Evolutionary conservation across 2,113 vertebrate species (phyloP).

Genomic region (Lepisosteus osseus): DNA sequence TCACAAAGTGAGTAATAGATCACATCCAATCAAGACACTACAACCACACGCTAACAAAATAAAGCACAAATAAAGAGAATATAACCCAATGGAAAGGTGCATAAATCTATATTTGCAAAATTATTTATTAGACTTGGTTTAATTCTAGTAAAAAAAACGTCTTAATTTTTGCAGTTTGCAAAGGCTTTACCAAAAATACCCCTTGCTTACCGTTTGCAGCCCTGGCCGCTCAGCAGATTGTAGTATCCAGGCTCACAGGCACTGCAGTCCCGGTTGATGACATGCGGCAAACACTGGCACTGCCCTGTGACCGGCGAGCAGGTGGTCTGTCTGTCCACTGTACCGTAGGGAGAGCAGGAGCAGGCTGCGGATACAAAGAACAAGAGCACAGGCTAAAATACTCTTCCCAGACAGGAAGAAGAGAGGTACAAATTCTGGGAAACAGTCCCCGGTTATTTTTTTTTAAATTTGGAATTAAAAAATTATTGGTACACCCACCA

Average conservation of each 20-base stretch:
- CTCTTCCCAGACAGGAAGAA: too few species aligned
- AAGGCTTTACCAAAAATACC: background rate
- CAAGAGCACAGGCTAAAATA: background rate
- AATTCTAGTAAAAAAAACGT: background rate
- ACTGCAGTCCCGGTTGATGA: conserved; percentile 81
- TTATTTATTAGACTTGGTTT: too few species aligned
- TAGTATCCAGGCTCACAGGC: conserved; percentile 85
- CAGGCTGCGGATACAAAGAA: conserved; percentile 66
- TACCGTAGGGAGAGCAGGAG: conserved; percentile 77
- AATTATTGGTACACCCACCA: too few species aligned
- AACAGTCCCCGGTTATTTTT: too few species aligned
- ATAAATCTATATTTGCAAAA: background rate
- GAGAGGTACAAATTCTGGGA: too few species aligned
- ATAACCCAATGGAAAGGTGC: too few species aligned
- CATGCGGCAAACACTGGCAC: conserved; percentile 81
- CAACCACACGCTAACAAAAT: too few species aligned
- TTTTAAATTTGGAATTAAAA: too few species aligned
- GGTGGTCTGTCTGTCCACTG: conserved; percentile 59
- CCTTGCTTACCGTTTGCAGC: conserved; percentile 79
- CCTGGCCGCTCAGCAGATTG: conserved; percentile 80
- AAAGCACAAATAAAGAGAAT: too few species aligned
- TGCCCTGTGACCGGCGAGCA: conserved; percentile 88
- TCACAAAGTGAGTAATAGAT: background rate
- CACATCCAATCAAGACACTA: too few species aligned
- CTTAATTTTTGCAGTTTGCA: background rate